Conservation (phyloP, 2,888 invertebrate genomes). For the Mythimna loreyi region DNA sequence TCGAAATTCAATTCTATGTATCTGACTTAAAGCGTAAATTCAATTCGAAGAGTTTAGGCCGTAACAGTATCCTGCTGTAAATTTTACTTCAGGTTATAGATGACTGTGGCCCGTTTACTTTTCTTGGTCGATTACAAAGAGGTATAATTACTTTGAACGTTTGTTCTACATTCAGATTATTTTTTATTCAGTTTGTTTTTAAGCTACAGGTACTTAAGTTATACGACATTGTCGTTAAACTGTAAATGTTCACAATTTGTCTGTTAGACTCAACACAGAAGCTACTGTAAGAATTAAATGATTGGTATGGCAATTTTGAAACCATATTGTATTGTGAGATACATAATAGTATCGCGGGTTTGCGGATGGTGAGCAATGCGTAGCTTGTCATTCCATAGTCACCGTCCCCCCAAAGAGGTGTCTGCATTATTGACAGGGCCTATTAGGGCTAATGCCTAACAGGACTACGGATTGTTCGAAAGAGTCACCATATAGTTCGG, state of each 20-base stretch:
- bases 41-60: not conserved
- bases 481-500: too few species aligned
- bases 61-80: slow-evolving; percentile 40
- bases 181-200: slow-evolving; percentile 47
- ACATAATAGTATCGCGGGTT: not conserved
- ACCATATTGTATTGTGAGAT: not conserved
- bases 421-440: too few species aligned
- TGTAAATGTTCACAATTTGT: not conserved
- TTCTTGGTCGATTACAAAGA: slow-evolving; percentile 73
- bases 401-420: too few species aligned
- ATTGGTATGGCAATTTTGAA: not conserved
- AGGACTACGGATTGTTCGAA: too few species aligned
- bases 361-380: too few species aligned
- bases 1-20: slow-evolving; percentile 60
- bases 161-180: slow-evolving; percentile 51
- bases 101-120: slow-evolving; percentile 73
- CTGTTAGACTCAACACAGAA: too few species aligned
- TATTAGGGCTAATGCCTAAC: too few species aligned
- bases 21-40: slow-evolving; percentile 28
- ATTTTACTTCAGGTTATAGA: slow-evolving; percentile 71
- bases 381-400: too few species aligned
- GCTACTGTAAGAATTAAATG: not conserved
- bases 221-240: not conserved
- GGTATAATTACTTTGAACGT: slow-evolving; percentile 62
- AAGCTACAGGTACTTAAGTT: not conserved